phyloP scores from a whole-genome alignment of 64 coral and sea anemone species.

The Montipora sp. region DNA sequence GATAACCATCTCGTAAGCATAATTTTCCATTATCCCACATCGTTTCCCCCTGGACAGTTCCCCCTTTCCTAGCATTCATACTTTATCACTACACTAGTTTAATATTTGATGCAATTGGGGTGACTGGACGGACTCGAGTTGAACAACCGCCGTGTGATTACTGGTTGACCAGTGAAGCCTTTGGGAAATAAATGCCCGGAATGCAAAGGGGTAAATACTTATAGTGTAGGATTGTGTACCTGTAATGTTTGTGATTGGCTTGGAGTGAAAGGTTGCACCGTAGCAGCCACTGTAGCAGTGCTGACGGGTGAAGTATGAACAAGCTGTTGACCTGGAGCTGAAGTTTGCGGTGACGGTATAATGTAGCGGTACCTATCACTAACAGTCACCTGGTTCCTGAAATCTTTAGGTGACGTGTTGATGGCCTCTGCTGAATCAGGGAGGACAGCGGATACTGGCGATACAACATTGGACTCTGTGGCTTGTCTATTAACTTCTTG shows the following conservation, averaged over 20 bases:
- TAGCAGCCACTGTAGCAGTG: background rate
- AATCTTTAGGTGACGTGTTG: conserved; percentile 41
- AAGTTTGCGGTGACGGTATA: conserved; percentile 49
- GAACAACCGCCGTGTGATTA: too few species aligned
- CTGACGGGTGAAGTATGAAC: conserved; percentile 22
- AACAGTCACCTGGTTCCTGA: conserved; percentile 80
- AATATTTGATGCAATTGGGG: too few species aligned
- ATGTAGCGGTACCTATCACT: conserved; percentile 86
- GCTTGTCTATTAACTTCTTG: conserved; percentile 82
- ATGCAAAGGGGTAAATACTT: too few species aligned
- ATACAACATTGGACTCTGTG: conserved; percentile 56
- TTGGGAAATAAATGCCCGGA: too few species aligned
- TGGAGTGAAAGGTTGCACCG: background rate
- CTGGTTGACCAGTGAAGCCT: too few species aligned
- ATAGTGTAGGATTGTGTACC: background rate
- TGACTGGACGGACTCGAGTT: too few species aligned
- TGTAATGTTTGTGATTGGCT: background rate
- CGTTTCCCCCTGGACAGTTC: too few species aligned
- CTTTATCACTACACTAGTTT: too few species aligned
- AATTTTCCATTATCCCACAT: too few species aligned
- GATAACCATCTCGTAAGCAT: too few species aligned
- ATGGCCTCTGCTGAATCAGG: background rate
- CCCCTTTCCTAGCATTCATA: too few species aligned
- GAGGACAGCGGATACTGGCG: conserved; percentile 79
- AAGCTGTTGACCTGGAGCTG: background rate